These are phyloP conservation scores for Eurystomus gularis DNA, from an alignment of 2,113 vertebrate species.

Conservation along the genomic window DNA sequence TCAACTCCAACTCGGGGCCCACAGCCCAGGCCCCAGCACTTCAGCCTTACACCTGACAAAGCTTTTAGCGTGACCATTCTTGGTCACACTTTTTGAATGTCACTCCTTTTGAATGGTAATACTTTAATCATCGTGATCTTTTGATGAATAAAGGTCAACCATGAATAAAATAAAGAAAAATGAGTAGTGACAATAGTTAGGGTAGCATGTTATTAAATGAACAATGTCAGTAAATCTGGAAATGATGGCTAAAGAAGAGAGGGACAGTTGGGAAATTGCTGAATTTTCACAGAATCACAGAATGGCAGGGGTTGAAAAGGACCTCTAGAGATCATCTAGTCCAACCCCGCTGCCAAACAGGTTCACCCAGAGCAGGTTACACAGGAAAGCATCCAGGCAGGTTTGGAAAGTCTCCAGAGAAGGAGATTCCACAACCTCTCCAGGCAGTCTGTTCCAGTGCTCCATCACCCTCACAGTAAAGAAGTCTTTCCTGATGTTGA, in stretches of 20 bases:
- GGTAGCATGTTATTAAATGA: background rate
- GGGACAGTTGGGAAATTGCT: background rate
- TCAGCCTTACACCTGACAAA: background rate
- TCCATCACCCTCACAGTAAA: no score
- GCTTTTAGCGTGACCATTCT: background rate
- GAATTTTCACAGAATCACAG: background rate
- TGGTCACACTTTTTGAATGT: background rate
- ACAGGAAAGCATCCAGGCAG: no score
- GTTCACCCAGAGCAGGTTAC: no score
- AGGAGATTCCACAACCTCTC: no score
- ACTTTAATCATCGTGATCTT: background rate
- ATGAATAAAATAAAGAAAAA: background rate
- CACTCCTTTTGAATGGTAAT: background rate
- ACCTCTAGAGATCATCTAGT: no score
- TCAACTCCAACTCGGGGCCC: no score
- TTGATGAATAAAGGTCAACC: background rate
- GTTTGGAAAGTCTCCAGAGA: no score
- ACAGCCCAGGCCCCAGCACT: no score
- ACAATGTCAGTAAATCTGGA: background rate
- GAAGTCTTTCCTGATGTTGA: no score
- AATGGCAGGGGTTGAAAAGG: no score
- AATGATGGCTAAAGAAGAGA: background rate
- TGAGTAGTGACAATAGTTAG: background rate
- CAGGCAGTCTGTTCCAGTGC: no score
- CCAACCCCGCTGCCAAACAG: no score